These are phyloP conservation scores for Hemicrepidius hirtus DNA, from an alignment of 2,888 invertebrate genomes.

Conservation along the genomic window DNA sequence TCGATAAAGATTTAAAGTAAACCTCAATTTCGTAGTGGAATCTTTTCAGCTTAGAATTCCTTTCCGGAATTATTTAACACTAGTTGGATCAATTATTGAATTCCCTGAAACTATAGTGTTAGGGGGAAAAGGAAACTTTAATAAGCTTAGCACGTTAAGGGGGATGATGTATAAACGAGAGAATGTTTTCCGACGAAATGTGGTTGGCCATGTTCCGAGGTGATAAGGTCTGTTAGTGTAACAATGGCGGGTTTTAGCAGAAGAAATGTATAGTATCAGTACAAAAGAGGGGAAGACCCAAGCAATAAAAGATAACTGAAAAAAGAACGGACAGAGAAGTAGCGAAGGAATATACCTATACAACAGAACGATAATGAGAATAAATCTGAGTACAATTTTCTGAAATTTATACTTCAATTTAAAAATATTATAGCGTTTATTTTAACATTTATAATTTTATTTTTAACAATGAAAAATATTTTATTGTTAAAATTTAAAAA, in stretches of 20 bases:
- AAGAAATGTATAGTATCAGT: conserved; percentile 4
- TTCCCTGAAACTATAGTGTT: too few relatives aligned
- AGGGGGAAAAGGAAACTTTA: not conserved
- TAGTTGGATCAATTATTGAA: too few relatives aligned
- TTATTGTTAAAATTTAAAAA: too few relatives aligned
- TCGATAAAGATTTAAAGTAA: too few relatives aligned
- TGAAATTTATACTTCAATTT: too few relatives aligned
- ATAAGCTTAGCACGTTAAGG: not conserved
- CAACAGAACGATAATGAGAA: not conserved
- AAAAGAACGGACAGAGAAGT: not conserved
- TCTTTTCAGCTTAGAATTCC: too few relatives aligned
- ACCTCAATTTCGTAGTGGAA: too few relatives aligned
- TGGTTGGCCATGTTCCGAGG: conserved; percentile 10
- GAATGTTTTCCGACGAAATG: conserved; percentile 14
- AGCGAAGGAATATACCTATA: not conserved
- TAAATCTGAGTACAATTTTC: too few relatives aligned
- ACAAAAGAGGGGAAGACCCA: conserved; percentile 5
- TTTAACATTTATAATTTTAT: too few relatives aligned
- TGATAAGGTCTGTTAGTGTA: conserved; percentile 10
- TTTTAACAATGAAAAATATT: too few relatives aligned
- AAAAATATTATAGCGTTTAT: too few relatives aligned
- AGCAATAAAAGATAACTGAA: not conserved
- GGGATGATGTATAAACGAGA: conserved; percentile 9
- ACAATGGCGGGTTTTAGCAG: conserved; percentile 8
- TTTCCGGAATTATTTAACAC: too few relatives aligned